These are phyloP conservation scores for Ectobius pallidus DNA, from an alignment of 2,888 invertebrate species.

Conservation along the genomic window DNA sequence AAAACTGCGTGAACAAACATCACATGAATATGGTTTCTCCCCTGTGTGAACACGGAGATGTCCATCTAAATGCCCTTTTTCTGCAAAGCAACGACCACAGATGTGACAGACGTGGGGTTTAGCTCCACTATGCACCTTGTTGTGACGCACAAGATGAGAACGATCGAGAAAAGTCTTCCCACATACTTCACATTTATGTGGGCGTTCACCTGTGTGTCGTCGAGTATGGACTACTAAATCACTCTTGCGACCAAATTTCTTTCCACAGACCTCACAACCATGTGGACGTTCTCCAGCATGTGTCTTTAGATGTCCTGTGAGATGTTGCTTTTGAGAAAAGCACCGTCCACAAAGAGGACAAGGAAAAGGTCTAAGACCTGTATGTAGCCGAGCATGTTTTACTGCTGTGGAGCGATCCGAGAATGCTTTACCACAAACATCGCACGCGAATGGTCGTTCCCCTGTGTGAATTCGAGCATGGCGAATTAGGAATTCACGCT, in stretches of 20 bases:
- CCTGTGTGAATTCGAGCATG: conserved; percentile 56
- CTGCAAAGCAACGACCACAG: conserved; percentile 32
- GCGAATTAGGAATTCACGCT: conserved; percentile 52
- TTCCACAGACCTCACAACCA: conserved; percentile 34
- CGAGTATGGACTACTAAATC: conserved; percentile 33
- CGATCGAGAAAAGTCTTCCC: conserved; percentile 36
- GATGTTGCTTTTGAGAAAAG: conserved; percentile 59
- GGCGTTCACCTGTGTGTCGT: conserved; percentile 34
- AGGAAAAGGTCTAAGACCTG: conserved; percentile 45
- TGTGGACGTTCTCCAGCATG: conserved; percentile 49
- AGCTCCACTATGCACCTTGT: conserved; percentile 36
- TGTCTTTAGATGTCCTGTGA: conserved; percentile 56
- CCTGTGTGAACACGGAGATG: conserved; percentile 47
- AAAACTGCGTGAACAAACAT: conserved; percentile 53
- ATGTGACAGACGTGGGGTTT: conserved; percentile 36
- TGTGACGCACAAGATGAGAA: conserved; percentile 33
- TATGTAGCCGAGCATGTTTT: conserved; percentile 56
- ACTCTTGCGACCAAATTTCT: conserved; percentile 34
- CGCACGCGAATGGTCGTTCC: conserved; percentile 56
- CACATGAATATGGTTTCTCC: conserved; percentile 55
- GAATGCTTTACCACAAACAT: conserved; percentile 59
- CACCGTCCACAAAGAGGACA: conserved; percentile 54
- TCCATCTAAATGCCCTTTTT: conserved; percentile 35
- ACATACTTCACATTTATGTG: conserved; percentile 34
- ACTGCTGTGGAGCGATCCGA: conserved; percentile 58